phyloP scores from a whole-genome alignment of 92 coral and sea anemone species.

The Scolanthus callimorphus region DNA sequence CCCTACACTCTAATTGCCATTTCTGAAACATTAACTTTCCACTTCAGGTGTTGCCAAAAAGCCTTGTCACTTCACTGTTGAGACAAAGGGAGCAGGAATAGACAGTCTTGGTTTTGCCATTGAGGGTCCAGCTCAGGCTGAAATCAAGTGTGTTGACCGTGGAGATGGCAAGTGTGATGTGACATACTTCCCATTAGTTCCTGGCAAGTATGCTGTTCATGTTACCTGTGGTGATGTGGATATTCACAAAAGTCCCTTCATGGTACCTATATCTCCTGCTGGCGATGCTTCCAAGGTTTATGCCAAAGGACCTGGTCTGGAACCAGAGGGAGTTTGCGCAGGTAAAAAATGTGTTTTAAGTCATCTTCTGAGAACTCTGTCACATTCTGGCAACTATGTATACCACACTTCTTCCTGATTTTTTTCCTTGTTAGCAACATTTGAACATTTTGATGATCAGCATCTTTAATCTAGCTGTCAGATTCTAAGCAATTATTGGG shows the following conservation, averaged over 20 bases:
- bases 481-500: too few species aligned
- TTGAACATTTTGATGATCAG: too few species aligned
- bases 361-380: too few species aligned
- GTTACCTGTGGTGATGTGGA: constrained; percentile 96
- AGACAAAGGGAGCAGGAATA: constrained; percentile 94
- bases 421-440: too few species aligned
- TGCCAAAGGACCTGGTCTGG: constrained; percentile 96
- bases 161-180: constrained; percentile 95
- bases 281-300: constrained; percentile 87
- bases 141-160: constrained; percentile 86
- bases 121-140: constrained; percentile 98
- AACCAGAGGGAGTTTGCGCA: constrained; percentile 95
- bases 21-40: too few species aligned
- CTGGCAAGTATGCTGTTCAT: constrained; percentile 95
- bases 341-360: too few species aligned
- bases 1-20: too few species aligned
- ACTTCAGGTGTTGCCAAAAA: constrained; percentile 77
- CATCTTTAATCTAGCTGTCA: too few species aligned
- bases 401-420: too few species aligned
- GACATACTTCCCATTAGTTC: constrained; percentile 80
- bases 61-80: constrained; percentile 97
- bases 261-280: constrained; percentile 96
- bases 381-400: too few species aligned
- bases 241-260: constrained; percentile 91
- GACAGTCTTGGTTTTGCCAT: constrained; percentile 98